A percentile compares a stretch with the other conserved stretches of the same genome.
Conservation (phyloP, 2,113 vertebrate species). For the Pelobates fuscus region DNA sequence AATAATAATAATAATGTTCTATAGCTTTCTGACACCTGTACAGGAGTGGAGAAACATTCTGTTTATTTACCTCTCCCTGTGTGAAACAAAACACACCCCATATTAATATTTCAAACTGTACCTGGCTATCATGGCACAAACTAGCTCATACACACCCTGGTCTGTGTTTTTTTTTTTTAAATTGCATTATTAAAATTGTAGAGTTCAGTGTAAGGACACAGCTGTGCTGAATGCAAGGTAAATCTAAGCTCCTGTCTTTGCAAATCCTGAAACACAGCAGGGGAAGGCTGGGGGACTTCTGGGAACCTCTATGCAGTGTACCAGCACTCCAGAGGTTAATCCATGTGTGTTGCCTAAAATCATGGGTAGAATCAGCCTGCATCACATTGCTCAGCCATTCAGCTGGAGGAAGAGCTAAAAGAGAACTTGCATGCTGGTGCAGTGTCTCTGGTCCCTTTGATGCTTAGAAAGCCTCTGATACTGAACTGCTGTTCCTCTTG, state of each 20-base stretch:
- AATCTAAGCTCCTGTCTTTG: neutral
- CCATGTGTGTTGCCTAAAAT: neutral
- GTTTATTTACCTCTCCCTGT: neutral
- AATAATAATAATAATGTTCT: too few species aligned
- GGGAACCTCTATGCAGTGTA: neutral
- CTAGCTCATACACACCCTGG: neutral
- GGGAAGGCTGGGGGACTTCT: neutral
- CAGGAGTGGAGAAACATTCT: neutral
- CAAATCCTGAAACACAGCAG: neutral
- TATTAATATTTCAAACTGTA: neutral
- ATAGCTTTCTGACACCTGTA: neutral
- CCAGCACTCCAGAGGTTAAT: neutral
- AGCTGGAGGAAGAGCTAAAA: conserved; percentile 8
- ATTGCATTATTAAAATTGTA: conserved; percentile 5
- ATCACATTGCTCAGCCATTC: conserved; percentile 19
- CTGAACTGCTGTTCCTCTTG: neutral
- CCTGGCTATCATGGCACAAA: neutral
- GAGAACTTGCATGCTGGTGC: neutral
- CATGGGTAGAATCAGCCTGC: conserved; percentile 20
- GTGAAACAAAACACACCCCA: neutral
- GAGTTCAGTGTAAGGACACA: neutral
- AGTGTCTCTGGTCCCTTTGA: conserved; percentile 28
- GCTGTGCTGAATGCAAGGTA: neutral
- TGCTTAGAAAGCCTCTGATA: conserved; percentile 9
- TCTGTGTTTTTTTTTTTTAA: neutral